These are phyloP conservation scores for Mesitornis unicolor DNA, from an alignment of 2,113 vertebrate genomes.

Conservation along the genomic window DNA sequence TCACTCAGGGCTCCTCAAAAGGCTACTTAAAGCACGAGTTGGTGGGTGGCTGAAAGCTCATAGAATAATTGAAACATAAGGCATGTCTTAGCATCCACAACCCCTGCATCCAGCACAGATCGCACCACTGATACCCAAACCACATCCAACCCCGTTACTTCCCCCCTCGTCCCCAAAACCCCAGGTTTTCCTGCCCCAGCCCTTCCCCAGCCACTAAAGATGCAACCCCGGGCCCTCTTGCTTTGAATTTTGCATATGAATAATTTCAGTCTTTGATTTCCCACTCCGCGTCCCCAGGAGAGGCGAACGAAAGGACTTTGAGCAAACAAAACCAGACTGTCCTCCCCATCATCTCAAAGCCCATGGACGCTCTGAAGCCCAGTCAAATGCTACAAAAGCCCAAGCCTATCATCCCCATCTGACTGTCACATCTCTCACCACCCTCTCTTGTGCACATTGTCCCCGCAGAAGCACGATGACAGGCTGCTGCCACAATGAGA, in stretches of 20 bases:
- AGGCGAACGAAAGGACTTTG: accelerated
- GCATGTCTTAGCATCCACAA: neutral
- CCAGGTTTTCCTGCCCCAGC: neutral
- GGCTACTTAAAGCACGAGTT: neutral
- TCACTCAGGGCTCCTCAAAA: neutral
- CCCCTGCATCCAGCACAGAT: neutral
- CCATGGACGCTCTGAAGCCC: neutral
- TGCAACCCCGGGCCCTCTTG: accelerated
- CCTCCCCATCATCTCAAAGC: neutral
- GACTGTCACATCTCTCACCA: neutral
- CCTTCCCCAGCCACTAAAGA: neutral
- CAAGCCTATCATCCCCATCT: neutral
- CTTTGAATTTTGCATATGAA: neutral
- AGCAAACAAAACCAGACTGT: neutral
- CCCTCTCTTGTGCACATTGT: neutral
- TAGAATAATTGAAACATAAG: neutral
- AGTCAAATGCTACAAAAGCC: neutral
- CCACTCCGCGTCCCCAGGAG: neutral
- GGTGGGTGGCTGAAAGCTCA: neutral
- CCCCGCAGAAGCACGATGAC: neutral
- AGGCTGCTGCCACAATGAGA: neutral
- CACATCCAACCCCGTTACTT: neutral
- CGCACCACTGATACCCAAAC: neutral
- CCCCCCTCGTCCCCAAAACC: neutral
- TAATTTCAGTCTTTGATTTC: neutral